Evolutionary conservation across 2,888 invertebrate species (phyloP).

Genomic region (Drosophila stalkeri): DNA sequence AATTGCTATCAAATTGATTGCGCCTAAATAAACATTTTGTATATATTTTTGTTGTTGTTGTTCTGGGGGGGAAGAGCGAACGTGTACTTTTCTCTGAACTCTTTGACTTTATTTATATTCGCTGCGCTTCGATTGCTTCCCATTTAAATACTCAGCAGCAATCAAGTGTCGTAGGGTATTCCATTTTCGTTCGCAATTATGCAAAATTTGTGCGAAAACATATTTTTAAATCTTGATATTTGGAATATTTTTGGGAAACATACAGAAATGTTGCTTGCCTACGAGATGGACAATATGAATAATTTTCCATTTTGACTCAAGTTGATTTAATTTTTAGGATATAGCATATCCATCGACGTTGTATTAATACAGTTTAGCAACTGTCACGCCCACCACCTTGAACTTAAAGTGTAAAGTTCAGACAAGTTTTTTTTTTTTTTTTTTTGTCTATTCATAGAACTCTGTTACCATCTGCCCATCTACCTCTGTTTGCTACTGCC

Average conservation of each 20-base stretch:
- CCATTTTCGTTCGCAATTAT: neutral
- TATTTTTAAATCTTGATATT: neutral
- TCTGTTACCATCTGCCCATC: neutral
- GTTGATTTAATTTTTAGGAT: neutral
- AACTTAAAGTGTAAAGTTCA: constrained; percentile 4
- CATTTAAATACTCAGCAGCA: constrained; percentile 32
- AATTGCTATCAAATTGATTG: constrained; percentile 80
- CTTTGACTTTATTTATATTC: constrained; percentile 52
- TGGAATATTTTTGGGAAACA: neutral
- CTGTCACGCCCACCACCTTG: constrained; percentile 10
- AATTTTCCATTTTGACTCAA: neutral
- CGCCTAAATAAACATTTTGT: constrained; percentile 74
- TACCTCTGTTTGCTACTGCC: constrained; percentile 37
- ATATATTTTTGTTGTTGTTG: constrained; percentile 40
- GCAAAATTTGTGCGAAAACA: neutral
- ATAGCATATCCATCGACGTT: neutral
- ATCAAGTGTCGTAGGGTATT: constrained; percentile 2
- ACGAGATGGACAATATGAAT: neutral
- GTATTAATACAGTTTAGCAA: neutral
- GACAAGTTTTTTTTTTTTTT: constrained; percentile 5
- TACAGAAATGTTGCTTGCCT: neutral
- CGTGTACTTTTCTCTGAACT: constrained; percentile 32
- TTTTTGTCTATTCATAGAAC: constrained; percentile 51
- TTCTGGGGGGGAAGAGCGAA: neutral
- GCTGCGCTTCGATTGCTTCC: constrained; percentile 41